These are phyloP conservation scores for Hydriomena furcata DNA, from an alignment of 2,888 invertebrate species.

Conservation along the genomic window DNA sequence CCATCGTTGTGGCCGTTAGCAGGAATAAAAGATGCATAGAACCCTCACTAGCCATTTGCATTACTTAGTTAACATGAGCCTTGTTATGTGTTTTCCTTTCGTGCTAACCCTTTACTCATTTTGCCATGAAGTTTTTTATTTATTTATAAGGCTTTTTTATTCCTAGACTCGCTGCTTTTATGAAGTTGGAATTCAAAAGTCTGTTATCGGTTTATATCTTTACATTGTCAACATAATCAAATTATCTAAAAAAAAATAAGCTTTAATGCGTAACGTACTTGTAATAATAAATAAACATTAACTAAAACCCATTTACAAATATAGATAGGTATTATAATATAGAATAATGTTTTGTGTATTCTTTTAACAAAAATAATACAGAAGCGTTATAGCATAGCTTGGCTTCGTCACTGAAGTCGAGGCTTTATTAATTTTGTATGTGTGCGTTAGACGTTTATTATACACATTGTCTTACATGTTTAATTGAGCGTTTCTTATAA, in stretches of 20 bases:
- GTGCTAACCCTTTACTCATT: neutral
- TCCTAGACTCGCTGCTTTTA: neutral
- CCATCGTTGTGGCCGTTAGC: neutral
- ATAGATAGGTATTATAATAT: too few species aligned
- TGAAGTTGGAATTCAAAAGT: neutral
- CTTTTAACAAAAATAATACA: too few species aligned
- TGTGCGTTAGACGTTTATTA: constrained; percentile 25
- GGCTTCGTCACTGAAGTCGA: constrained; percentile 7
- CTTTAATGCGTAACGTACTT: too few species aligned
- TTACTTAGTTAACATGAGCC: neutral
- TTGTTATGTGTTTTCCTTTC: neutral
- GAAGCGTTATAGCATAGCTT: neutral
- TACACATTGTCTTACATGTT: constrained; percentile 23
- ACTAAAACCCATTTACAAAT: too few species aligned
- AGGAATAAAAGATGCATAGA: constrained; percentile 3
- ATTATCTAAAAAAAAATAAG: too few species aligned
- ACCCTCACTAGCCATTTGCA: neutral
- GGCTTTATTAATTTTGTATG: constrained; percentile 15
- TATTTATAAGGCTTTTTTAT: neutral
- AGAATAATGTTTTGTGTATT: too few species aligned
- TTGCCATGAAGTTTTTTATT: neutral
- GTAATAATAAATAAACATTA: too few species aligned
- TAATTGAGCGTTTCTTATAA: constrained; percentile 24
- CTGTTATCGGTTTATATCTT: too few species aligned
- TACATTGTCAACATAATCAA: too few species aligned